Base-by-base conservation (phyloP, 2,113 vertebrate genomes). In the Columbina picui region DNA sequence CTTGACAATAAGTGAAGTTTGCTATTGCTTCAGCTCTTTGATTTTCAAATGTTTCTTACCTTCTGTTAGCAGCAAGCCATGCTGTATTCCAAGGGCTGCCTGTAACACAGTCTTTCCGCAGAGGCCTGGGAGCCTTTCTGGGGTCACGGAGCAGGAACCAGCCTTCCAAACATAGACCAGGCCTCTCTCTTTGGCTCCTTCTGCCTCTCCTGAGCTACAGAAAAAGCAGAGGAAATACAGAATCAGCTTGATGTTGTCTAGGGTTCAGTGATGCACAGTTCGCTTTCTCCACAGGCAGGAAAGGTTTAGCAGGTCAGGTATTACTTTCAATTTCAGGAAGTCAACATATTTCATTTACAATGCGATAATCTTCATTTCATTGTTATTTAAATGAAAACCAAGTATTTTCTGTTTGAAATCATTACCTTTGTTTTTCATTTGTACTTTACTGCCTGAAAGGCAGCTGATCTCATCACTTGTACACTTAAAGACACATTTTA, bases 61-160 rank as follows among this genome's bases (percentile, higher is more conserved):
- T 97, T 99, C 99, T 52, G 99, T 98, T 89, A 99, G 97, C 77
- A 99, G 98, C 43, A 99, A 96, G 1, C 99, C 99, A 80, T 99
- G 99, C 39, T 96, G 97, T 29, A 94, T 84, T 53, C 99, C 99
- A 56, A 99, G 98, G 29, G 99, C 98, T 9, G 98, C 99, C 89
- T 99, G 99, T 26, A 99, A 97, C 45, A 99, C 99, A 1, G 98
- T 98, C 93, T 98, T 98, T 81, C 98, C 97, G 32, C 98, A 97
- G 92, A 98, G 98, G 60, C 98, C 98, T 26, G 98, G 98, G 95
- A 99, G 95, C 91, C 98, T 98, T 91, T 99, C 98, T 39, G 99
- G 99, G 84, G 98, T 97, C 52, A 98, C 41, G 20, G 98, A 98
- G 96, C 91, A 98, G 78, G 98, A 99, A 98, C 99, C 99, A 94